Evolutionary conservation across 2,888 invertebrate species (phyloP), one percentile per base, ranked within the genome.

Genomic region (Eupithecia abbreviata): DNA sequence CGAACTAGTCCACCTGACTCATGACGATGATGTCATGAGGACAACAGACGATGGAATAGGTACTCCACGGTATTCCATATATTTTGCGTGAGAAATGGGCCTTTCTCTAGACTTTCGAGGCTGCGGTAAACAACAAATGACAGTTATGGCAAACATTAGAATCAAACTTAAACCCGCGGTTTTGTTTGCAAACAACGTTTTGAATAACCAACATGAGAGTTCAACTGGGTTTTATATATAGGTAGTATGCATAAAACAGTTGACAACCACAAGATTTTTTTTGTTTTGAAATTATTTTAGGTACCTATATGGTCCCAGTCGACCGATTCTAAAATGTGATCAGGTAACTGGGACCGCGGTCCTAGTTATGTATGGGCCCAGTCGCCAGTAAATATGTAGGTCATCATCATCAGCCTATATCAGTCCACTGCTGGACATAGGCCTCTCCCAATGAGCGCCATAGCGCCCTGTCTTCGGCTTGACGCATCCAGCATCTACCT

Each of bases 51-150:
- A 15, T 43, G 45, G 45, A 68, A 66, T 66, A 42, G 15, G 42
- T 42, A 42, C 42, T 66, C 13, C 70, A 58, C 62, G 62, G 43
- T 6, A 47, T 68, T 69, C 66, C 42, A 65, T 55, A 62, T 41
- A 58, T 13, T 75, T 18, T 51, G 74, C 72, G 70, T 77, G 74
- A 75, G 66, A 67, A 47, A 65, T 67, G 49, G 5, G 30, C 15
- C 72, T 74, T 72, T 77, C 69, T 69, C 58, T 73, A 72, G 55
- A 72, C 51, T 72, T 70, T 74, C 68, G 45, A 69, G 58, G 18
- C 43, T 73, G 73, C 55, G 68, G 73, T 73, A 45, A 68, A 43
- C 43, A 45, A 43, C 43, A 45, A 13, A 30, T 70, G 55, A 41
- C 67, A 68, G 43, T 43, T 68, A 68, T 45, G 42, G 15, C 43